Conservation (phyloP, 1,140 invertebrate species). For the Diuraphis noxia region DNA sequence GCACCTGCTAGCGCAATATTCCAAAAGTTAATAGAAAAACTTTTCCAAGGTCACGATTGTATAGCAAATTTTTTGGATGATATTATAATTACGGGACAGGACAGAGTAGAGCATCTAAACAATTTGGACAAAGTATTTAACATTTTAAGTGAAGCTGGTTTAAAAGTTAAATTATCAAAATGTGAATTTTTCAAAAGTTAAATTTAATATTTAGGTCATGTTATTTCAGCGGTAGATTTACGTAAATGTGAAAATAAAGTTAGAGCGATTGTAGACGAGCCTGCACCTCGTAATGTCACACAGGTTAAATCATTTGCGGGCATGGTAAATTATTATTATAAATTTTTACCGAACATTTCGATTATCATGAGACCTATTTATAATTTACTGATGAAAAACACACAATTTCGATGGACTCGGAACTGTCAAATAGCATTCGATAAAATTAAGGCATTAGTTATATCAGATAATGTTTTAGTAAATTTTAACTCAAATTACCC, state of each 20-base stretch:
- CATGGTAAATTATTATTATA: constrained; percentile 44
- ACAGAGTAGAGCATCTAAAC: too few relatives aligned
- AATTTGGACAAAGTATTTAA: too few relatives aligned
- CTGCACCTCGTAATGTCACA: constrained; percentile 58
- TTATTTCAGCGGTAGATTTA: neutral
- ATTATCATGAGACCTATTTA: constrained; percentile 32
- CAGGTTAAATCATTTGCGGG: constrained; percentile 54
- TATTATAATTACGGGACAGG: too few relatives aligned
- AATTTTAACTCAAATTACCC: constrained; percentile 56
- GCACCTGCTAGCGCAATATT: constrained; percentile 47
- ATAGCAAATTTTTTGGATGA: too few relatives aligned
- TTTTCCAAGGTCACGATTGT: neutral
- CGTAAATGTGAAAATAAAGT: constrained; percentile 57
- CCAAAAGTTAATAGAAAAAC: neutral
- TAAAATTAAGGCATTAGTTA: constrained; percentile 52
- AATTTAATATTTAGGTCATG: constrained; percentile 17
- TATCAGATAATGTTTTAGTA: constrained; percentile 48
- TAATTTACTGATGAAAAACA: constrained; percentile 6
- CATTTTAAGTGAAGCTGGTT: too few relatives aligned
- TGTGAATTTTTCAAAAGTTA: too few relatives aligned
- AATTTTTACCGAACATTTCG: constrained; percentile 43
- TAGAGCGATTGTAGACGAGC: constrained; percentile 58
- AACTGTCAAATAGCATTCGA: constrained; percentile 54
- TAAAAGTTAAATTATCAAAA: too few relatives aligned
- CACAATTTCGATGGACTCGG: constrained; percentile 35